These are phyloP conservation scores for Cydia pomonella DNA, from an alignment of 1,140 invertebrate genomes.

Conservation along the genomic window DNA sequence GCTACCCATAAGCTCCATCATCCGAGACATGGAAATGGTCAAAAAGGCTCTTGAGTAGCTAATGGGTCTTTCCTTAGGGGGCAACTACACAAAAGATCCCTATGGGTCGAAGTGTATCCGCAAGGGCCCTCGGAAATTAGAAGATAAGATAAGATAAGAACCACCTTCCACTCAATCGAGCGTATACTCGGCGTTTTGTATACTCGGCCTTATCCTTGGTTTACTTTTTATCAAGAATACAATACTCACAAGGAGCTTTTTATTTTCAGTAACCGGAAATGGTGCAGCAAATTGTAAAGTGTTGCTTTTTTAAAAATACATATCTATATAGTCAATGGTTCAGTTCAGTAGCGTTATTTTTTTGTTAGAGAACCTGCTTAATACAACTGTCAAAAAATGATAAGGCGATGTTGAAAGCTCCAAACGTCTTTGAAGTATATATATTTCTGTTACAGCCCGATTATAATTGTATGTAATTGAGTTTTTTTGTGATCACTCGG, in stretches of 20 bases:
- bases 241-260: no score
- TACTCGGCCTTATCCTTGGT: neutral
- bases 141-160: no score
- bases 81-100: no score
- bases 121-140: no score
- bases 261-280: neutral
- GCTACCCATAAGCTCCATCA: no score
- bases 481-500: neutral
- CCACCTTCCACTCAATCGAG: no score
- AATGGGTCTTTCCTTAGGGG: no score
- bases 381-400: slow-evolving; percentile 27
- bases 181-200: no score
- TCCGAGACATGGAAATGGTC: no score
- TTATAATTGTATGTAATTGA: neutral
- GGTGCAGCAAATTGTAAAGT: neutral
- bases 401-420: slow-evolving; percentile 29
- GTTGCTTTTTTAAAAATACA: neutral
- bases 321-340: neutral
- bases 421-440: slow-evolving; percentile 2
- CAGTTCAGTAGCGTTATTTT: neutral
- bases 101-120: no score
- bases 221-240: neutral
- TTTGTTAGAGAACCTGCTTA: neutral
- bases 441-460: neutral
- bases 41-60: no score